Evolutionary conservation across 2,888 invertebrate species (phyloP).

Genomic region (Nowickia ferox): DNA sequence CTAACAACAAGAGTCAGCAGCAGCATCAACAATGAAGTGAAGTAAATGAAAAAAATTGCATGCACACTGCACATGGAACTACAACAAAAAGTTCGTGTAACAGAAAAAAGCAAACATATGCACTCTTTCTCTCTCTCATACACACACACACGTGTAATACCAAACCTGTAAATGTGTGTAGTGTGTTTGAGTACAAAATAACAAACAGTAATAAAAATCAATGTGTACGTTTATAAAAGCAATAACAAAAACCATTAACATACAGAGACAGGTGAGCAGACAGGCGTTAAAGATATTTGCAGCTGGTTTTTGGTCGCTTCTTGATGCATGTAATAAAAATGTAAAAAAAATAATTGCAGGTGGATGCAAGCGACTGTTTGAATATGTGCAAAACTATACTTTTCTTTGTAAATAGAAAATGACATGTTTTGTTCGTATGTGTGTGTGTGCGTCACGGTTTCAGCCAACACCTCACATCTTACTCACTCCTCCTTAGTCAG

Average conservation of each 20-base stretch:
- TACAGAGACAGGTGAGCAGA: constrained; percentile 61
- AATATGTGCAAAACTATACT: background rate
- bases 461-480: no score
- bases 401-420: constrained; percentile 32
- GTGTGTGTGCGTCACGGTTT: background rate
- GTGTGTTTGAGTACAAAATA: background rate
- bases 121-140: no score
- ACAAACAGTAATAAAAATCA: constrained; percentile 31
- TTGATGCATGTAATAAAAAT: constrained; percentile 11
- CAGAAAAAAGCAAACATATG: background rate
- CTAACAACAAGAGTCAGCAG: constrained; percentile 57
- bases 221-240: constrained; percentile 42
- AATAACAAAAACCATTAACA: constrained; percentile 59
- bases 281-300: constrained; percentile 59
- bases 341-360: constrained; percentile 23
- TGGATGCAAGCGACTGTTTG: constrained; percentile 6
- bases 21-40: constrained; percentile 58
- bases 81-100: constrained; percentile 1
- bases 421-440: constrained; percentile 6
- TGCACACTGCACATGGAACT: constrained; percentile 36
- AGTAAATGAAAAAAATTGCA: constrained; percentile 62
- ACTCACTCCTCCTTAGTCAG: no score
- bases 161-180: constrained; percentile 9
- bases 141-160: constrained; percentile 17
- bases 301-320: constrained; percentile 44